phyloP scores from a whole-genome alignment of 1,140 invertebrate species.

The Vollenhovia emeryi region DNA sequence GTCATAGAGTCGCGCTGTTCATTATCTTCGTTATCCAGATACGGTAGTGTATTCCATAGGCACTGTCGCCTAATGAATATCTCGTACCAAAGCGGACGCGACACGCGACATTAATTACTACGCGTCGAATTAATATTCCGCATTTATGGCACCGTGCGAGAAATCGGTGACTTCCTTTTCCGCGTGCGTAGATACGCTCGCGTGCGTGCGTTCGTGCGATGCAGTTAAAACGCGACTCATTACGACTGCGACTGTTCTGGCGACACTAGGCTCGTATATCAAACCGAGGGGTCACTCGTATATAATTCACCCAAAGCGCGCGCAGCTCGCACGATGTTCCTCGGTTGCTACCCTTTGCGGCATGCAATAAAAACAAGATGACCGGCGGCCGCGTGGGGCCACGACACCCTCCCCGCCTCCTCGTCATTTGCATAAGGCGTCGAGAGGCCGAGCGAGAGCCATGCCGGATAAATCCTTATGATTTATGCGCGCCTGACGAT shows the following conservation, averaged over 20 bases:
- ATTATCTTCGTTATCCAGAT: slow-evolving; percentile 57
- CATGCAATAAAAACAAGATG: slow-evolving; percentile 48
- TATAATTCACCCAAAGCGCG: slow-evolving; percentile 53
- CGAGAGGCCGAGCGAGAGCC: slow-evolving; percentile 39
- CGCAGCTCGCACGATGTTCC: slow-evolving; percentile 15
- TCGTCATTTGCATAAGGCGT: slow-evolving; percentile 48
- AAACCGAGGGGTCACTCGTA: background rate
- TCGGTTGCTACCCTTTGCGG: slow-evolving; percentile 43
- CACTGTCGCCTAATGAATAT: slow-evolving; percentile 49
- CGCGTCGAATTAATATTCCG: slow-evolving; percentile 65
- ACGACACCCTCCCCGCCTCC: background rate
- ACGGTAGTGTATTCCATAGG: slow-evolving; percentile 19
- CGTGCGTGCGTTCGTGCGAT: background rate
- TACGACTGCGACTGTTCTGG: background rate
- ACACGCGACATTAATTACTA: slow-evolving; percentile 62
- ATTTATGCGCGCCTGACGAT: slow-evolving; percentile 41
- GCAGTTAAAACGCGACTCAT: slow-evolving; percentile 60
- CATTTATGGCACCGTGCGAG: slow-evolving; percentile 26
- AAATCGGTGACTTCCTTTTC: slow-evolving; percentile 43
- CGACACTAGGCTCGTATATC: slow-evolving; percentile 41
- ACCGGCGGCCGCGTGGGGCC: background rate
- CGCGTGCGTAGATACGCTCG: background rate
- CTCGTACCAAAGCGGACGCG: slow-evolving; percentile 19
- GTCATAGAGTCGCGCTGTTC: slow-evolving; percentile 28
- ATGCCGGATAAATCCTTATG: slow-evolving; percentile 47